A percentile compares a stretch with the other conserved stretches of the same genome.
Conservation (phyloP, 2,888 invertebrate species). For the Camptogramma bilineatum region DNA sequence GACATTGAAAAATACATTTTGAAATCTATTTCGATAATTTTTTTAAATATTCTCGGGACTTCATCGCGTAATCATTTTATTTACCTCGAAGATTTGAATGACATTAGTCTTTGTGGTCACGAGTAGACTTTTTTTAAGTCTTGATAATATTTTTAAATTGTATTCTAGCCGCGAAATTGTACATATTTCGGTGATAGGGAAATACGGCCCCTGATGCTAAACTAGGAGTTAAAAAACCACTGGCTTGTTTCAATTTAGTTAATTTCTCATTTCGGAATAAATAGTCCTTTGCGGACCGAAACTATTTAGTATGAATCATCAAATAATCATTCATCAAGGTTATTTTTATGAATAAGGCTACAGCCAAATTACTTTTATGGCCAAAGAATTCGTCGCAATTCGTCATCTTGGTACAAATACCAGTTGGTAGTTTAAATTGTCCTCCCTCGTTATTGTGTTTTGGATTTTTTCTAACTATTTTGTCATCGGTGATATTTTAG, state of each 20-base stretch:
- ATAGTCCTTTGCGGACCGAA: not conserved
- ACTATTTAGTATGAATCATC: not conserved
- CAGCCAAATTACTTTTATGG: conserved; percentile 15
- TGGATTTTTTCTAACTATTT: not conserved
- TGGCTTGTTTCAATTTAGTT: no score
- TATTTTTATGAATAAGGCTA: conserved; percentile 8
- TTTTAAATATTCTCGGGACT: no score
- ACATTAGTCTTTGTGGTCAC: no score
- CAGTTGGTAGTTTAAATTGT: conserved; percentile 4
- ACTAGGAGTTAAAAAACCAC: not conserved
- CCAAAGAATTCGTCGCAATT: conserved; percentile 19
- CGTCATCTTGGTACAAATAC: conserved; percentile 8
- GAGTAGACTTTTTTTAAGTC: no score
- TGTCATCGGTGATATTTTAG: not conserved
- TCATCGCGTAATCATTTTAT: no score
- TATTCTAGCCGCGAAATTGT: no score
- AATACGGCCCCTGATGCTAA: not conserved
- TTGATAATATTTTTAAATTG: no score
- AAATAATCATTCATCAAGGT: not conserved
- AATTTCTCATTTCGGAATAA: not conserved
- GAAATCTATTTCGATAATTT: no score
- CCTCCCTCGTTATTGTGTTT: not conserved
- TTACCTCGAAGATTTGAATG: no score
- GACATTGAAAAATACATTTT: no score
- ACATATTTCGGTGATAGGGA: no score